phyloP scores from a whole-genome alignment of 1,140 invertebrate species.

The Helicoverpa zea region DNA sequence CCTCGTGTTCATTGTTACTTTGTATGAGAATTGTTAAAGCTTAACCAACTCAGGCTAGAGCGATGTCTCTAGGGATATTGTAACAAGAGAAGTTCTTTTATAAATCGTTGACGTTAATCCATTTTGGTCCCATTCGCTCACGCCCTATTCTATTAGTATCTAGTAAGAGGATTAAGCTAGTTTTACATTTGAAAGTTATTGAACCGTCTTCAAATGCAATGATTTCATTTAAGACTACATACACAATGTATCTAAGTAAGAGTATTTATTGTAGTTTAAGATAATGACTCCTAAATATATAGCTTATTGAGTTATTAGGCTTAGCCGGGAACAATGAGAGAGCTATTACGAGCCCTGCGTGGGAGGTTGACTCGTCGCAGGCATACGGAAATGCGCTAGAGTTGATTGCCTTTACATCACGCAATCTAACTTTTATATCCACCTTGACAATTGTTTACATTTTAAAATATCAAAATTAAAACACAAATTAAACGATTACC shows the following conservation, averaged over 20 bases:
- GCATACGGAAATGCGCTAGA: slow-evolving; percentile 40
- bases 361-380: slow-evolving; percentile 59
- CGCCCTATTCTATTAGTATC: slow-evolving; percentile 53
- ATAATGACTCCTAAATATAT: slow-evolving; percentile 26
- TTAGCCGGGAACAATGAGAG: slow-evolving; percentile 61
- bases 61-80: slow-evolving; percentile 29
- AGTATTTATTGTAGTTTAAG: background rate
- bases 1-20: slow-evolving; percentile 58
- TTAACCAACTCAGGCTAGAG: slow-evolving; percentile 19
- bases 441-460: background rate
- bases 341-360: slow-evolving; percentile 62
- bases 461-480: slow-evolving; percentile 30
- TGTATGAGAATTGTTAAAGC: slow-evolving; percentile 56
- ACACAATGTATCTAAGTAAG: background rate
- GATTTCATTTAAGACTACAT: no score
- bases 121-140: slow-evolving; percentile 68
- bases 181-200: background rate
- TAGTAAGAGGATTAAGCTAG: slow-evolving; percentile 28
- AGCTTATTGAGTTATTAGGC: slow-evolving; percentile 29
- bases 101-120: slow-evolving; percentile 68
- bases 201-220: background rate
- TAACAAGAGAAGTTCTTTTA: slow-evolving; percentile 49
- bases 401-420: slow-evolving; percentile 34
- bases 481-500: slow-evolving; percentile 31
- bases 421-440: slow-evolving; percentile 23